Percentiles rank a stretch among this genome's conserved stretches.
Conservation (phyloP, 2,797 vertebrate species). For the Falco naumanni region DNA sequence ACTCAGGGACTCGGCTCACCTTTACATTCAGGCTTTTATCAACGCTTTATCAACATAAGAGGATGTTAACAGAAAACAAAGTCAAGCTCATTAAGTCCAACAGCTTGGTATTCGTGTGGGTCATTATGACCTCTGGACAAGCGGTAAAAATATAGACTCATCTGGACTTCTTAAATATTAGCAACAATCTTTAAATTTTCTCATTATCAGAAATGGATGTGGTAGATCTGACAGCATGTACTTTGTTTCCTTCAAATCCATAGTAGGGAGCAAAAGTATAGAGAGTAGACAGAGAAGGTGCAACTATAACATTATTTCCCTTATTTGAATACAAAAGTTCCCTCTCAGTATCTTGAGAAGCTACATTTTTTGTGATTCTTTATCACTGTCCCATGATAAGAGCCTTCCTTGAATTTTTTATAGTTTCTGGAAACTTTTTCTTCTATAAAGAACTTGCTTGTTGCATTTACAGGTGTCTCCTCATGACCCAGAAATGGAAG, state of each 20-base stretch:
- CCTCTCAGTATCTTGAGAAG: not conserved
- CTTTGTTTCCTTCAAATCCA: not conserved
- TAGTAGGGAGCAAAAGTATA: not conserved
- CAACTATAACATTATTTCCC: not conserved
- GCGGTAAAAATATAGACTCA: not conserved
- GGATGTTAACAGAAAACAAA: not conserved
- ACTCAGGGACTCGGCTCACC: not conserved
- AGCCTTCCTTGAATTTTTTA: not conserved
- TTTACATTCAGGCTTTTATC: not conserved
- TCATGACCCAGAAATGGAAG: constrained; percentile 21
- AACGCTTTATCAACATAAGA: not conserved
- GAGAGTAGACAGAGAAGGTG: not conserved
- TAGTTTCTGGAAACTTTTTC: constrained; percentile 6
- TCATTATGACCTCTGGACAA: not conserved
- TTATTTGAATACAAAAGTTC: not conserved
- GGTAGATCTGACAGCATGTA: not conserved
- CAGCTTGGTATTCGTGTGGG: not conserved
- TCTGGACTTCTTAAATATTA: not conserved
- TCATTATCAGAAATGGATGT: not conserved
- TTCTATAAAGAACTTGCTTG: not conserved
- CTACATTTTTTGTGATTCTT: not conserved
- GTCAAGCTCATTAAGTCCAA: not conserved
- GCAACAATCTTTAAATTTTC: not conserved
- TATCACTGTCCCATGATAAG: not conserved
- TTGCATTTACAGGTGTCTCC: constrained; percentile 9